Evolutionary conservation across 2,888 invertebrate species (phyloP).

Genomic region (Polyommatus iphigenia): DNA sequence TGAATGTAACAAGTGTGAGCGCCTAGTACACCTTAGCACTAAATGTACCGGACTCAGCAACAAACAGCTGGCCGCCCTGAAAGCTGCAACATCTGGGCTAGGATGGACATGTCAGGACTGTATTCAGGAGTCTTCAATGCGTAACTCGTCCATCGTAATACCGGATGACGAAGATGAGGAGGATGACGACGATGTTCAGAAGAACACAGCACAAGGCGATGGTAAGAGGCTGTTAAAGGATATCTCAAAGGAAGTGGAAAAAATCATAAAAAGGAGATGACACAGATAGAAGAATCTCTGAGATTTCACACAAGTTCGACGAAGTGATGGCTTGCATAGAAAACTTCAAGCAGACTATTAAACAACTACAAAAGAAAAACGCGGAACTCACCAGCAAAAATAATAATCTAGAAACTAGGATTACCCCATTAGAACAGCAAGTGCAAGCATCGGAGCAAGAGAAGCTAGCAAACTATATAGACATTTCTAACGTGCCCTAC

Average conservation of each 20-base stretch:
- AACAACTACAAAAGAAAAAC: conserved; percentile 29
- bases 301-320: conserved; percentile 36
- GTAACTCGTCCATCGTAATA: conserved; percentile 34
- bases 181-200: conserved; percentile 29
- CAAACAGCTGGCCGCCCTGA: conserved; percentile 38
- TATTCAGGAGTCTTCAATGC: conserved; percentile 32
- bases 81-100: conserved; percentile 35
- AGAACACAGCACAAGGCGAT: background rate
- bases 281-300: conserved; percentile 26
- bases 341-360: conserved; percentile 30
- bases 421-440: conserved; percentile 38
- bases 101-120: conserved; percentile 41
- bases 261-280: conserved; percentile 33
- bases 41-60: conserved; percentile 38
- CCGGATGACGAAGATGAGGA: conserved; percentile 37
- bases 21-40: conserved; percentile 30
- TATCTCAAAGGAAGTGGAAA: conserved; percentile 37
- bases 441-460: conserved; percentile 39
- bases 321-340: conserved; percentile 34
- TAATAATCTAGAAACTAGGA: conserved; percentile 30
- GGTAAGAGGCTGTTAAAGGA: conserved; percentile 29
- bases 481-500: background rate
- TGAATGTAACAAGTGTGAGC: conserved; percentile 33
- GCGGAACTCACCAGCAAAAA: conserved; percentile 30
- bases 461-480: background rate